Percentiles rank a stretch among this genome's conserved stretches.
phyloP scores from a whole-genome alignment of 2,797 vertebrate genomes.

The Adrianichthys oophorus region DNA sequence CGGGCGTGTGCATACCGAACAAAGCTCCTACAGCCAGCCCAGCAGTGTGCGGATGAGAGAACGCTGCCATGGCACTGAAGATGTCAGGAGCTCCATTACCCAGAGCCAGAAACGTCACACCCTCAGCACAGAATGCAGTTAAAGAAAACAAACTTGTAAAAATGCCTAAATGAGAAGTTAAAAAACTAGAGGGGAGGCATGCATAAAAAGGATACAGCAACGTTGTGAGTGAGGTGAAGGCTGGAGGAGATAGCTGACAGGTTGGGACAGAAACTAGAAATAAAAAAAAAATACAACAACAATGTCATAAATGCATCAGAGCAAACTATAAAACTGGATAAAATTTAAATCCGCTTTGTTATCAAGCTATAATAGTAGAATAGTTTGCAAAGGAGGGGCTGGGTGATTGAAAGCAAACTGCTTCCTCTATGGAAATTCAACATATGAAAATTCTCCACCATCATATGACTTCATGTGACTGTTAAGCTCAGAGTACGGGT shows the following conservation, averaged over 20 bases:
- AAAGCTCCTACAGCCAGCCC: constrained; percentile 90
- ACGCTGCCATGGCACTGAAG: constrained; percentile 94
- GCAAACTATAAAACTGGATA: background rate
- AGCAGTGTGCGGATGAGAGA: constrained; percentile 88
- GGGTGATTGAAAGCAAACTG: constrained; percentile 10
- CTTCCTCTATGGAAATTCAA: constrained; percentile 28
- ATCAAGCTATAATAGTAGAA: background rate
- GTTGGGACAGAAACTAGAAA: constrained; percentile 94
- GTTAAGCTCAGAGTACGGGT: constrained; percentile 4
- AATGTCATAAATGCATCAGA: background rate
- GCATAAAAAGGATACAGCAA: constrained; percentile 91
- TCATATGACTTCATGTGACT: constrained; percentile 51
- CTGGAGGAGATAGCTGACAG: constrained; percentile 89
- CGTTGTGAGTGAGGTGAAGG: constrained; percentile 91
- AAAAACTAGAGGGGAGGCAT: background rate
- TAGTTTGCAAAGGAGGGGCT: background rate
- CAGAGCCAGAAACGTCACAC: constrained; percentile 95
- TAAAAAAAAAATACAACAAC: constrained; percentile 11
- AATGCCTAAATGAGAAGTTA: background rate
- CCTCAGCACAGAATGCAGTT: constrained; percentile 77
- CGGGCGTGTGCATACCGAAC: constrained; percentile 80
- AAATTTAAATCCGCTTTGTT: background rate
- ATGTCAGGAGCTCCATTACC: constrained; percentile 96
- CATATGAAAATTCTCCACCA: constrained; percentile 10
- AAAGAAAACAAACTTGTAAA: constrained; percentile 67